These are phyloP conservation scores for Amphibalanus amphitrite DNA, from an alignment of 1,140 invertebrate species.

Conservation along the genomic window DNA sequence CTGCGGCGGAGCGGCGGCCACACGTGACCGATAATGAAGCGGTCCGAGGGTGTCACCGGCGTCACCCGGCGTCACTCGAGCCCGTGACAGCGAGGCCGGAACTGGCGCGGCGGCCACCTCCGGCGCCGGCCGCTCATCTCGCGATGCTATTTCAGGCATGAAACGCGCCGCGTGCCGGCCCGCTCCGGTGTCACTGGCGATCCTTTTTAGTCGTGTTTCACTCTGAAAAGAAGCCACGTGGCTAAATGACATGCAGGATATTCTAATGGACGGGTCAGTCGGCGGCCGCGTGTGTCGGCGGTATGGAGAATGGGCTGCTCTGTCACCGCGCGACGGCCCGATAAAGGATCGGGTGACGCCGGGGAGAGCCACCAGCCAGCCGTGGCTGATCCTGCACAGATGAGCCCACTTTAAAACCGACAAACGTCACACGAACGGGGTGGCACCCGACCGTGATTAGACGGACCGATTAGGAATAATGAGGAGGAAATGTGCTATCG, in stretches of 20 bases:
- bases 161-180: not conserved
- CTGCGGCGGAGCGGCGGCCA: too few relatives aligned
- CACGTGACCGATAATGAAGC: not conserved
- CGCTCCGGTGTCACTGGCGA: not conserved
- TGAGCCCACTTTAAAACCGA: not conserved
- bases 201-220: not conserved
- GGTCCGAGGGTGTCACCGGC: not conserved
- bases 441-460: too few relatives aligned
- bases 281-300: not conserved
- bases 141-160: not conserved
- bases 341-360: not conserved
- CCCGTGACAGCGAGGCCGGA: not conserved
- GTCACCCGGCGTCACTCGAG: not conserved
- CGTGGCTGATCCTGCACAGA: not conserved
- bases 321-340: not conserved
- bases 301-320: not conserved
- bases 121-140: not conserved
- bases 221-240: not conserved
- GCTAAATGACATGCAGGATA: not conserved
- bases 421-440: too few relatives aligned
- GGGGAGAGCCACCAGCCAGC: not conserved
- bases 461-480: too few relatives aligned
- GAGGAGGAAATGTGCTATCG: too few relatives aligned
- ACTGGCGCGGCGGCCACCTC: not conserved
- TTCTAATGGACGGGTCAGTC: not conserved